Evolutionary conservation across 2,888 invertebrate species (phyloP), one percentile per base, ranked within the genome.

Genomic region (Hecatera dysodea): DNA sequence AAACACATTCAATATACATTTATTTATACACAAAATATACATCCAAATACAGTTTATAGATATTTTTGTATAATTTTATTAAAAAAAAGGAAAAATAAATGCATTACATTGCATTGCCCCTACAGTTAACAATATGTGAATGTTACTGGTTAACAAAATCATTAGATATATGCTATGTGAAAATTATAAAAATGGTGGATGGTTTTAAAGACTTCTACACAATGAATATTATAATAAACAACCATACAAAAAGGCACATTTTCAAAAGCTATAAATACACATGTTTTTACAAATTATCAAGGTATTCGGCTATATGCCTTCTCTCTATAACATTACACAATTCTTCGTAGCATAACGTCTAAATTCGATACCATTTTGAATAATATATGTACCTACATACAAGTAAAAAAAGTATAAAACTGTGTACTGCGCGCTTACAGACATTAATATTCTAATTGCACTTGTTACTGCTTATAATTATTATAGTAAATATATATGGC

Each of bases 11-110:
- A 57, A 64, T 67, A 71, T 70, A 66, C 50, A 59, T 69, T 64
- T 75, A 59, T 69, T 64, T 75, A 39, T 72, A 66, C 60, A 81
- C 60, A 70, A 67, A 75, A 72, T 74, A 78, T 76, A 72, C 65
- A 70, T 65, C 33, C 62, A 67, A 72, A 67, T 60, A 62, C 22
- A 63, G 39, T 63, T 60, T 36, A 59, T 56, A 46, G 2, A 53
- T n/a, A 67, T 36, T 72, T 67, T 67, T 68, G 65, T 83, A 76
- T 67, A 73, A 63, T 48, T 62, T 64, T 56, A 60, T 61, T n/a
- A n/a, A 15, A 62, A 65, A 46, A 42, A 61, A 50, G 33, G 39
- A 33, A 56, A 70, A 61, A 78, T 84, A 82, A 82, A 84, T 82
- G 80, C 80, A 53, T 55, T 36, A 59, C 7, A 71, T 39, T 62